These are phyloP conservation scores for Taphrorychus bicolor DNA, from an alignment of 2,888 invertebrate species.

Conservation along the genomic window DNA sequence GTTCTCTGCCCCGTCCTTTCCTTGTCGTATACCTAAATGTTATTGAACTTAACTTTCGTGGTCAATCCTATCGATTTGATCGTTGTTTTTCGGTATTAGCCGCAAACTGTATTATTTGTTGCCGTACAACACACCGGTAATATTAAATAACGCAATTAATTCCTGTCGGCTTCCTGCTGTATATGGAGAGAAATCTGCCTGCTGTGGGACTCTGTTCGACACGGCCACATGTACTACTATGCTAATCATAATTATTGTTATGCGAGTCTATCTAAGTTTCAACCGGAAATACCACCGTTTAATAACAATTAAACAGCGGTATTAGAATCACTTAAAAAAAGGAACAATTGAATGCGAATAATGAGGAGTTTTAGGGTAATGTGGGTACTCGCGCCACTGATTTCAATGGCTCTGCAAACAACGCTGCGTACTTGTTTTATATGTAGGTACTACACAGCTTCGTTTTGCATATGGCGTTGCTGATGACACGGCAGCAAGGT, in stretches of 20 bases:
- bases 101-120: neutral
- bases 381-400: neutral
- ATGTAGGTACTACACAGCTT: neutral
- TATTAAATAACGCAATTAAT: neutral
- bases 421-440: neutral
- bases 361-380: neutral
- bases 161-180: neutral
- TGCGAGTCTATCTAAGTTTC: neutral
- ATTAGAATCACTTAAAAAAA: neutral
- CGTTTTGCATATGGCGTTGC: neutral
- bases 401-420: neutral
- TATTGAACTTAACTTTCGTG: neutral
- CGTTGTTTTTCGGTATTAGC: neutral
- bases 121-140: neutral
- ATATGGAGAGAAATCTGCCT: neutral
- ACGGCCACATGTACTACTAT: neutral
- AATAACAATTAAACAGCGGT: neutral
- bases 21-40: neutral
- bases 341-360: neutral
- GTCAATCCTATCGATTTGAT: neutral
- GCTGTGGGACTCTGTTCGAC: neutral
- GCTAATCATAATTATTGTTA: neutral
- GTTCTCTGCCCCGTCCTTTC: neutral
- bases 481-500: too few species aligned
- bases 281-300: neutral